A percentile compares a stretch with the other conserved stretches of the same genome.
phyloP scores from a whole-genome alignment of 2,888 invertebrate genomes.

The Oscheius sp. region DNA sequence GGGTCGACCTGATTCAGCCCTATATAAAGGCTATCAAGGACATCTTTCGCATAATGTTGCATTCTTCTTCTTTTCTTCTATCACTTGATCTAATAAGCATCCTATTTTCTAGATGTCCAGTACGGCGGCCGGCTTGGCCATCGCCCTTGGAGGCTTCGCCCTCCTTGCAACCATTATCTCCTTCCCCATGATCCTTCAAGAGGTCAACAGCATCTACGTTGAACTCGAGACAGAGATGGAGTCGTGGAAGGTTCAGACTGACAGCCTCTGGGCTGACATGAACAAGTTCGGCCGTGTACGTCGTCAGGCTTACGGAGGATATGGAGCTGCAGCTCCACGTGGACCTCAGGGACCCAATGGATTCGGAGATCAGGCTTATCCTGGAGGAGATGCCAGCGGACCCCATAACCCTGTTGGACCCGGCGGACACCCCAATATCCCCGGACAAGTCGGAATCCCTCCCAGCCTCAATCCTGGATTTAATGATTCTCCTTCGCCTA shows the following conservation, averaged over 20 bases:
- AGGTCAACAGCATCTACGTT: slow-evolving; percentile 50
- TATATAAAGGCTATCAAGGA: neutral
- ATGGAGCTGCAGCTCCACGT: slow-evolving; percentile 46
- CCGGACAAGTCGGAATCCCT: slow-evolving; percentile 34
- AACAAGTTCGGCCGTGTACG: slow-evolving; percentile 46
- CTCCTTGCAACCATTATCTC: slow-evolving; percentile 44
- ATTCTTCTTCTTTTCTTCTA: neutral
- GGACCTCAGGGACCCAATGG: slow-evolving; percentile 37
- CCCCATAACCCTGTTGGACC: slow-evolving; percentile 36
- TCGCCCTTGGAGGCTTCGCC: slow-evolving; percentile 44
- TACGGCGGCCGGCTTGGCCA: slow-evolving; percentile 46
- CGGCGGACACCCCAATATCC: slow-evolving; percentile 42
- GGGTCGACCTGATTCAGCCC: slow-evolving; percentile 18
- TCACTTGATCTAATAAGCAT: neutral
- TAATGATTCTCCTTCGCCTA: slow-evolving; percentile 8
- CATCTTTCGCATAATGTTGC: neutral
- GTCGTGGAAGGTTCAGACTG: slow-evolving; percentile 46
- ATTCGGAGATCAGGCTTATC: slow-evolving; percentile 33
- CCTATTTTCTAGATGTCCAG: slow-evolving; percentile 13
- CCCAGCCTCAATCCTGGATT: slow-evolving; percentile 34
- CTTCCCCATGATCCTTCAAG: slow-evolving; percentile 46
- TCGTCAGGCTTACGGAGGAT: slow-evolving; percentile 52
- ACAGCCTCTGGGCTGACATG: slow-evolving; percentile 46
- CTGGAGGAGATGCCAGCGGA: slow-evolving; percentile 27
- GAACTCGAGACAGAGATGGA: slow-evolving; percentile 59